Base-by-base conservation (phyloP, 2,888 invertebrate genomes). In the Cantharis rustica region DNA sequence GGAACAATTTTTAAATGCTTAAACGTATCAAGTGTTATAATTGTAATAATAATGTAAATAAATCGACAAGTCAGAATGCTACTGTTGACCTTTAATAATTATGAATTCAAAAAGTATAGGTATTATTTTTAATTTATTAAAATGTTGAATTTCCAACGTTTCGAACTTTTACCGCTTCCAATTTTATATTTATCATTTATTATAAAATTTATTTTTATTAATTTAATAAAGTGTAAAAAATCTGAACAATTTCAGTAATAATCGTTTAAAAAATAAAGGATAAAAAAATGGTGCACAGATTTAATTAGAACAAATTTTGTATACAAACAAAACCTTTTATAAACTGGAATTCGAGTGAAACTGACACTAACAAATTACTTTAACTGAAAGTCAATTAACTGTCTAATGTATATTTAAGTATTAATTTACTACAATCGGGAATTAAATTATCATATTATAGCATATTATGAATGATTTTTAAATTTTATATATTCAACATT, bases 391-490 rank as follows among this genome's bases (percentile, higher is more conserved):
- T 66, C 20, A 66, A 66, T 66, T 66, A 66, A 66, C 63, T 63
- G 17, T 17, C 64, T 66, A 47, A 47, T 47, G 47, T 47, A n/a
- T 47, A 66, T 66, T 66, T 66, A 66, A 66, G 20, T 66, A 66
- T 66, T 66, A 66, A 66, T 66, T 66, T 66, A 66, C 64, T 66
- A 20, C 64, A 66, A 66, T 66, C 23, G 23, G 17, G 64, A 20
- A 66, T 66, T 66, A 66, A 66, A 66, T 66, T 66, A 66, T 66
- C 64, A 66, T 66, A 66, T 66, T 66, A 66, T 66, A 66, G 17
- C 64, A 66, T 66, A 66, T 66, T 66, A 66, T 66, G 64, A 66
- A 66, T 66, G 64, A 66, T 66, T 66, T 66, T 66, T 66, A 66
- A 66, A 66, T 66, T 66, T 66, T 63, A 20, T 66, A 17, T 23